A percentile compares a stretch with the other conserved stretches of the same genome.
These are phyloP conservation scores for Pristionchus pacificus DNA, from an alignment of 1,140 invertebrate genomes.

Conservation along the genomic window DNA sequence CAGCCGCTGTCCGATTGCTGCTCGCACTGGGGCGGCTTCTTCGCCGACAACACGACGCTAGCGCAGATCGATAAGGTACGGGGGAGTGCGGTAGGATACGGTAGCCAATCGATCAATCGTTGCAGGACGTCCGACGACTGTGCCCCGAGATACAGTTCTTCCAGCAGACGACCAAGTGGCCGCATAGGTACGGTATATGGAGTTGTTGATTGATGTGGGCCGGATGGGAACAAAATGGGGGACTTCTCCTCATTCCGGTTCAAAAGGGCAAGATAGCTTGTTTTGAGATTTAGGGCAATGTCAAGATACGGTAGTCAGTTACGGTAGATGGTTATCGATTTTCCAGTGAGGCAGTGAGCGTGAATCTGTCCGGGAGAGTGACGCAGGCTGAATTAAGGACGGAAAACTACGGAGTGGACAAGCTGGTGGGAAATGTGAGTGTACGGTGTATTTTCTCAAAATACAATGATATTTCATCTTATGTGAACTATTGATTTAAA, in stretches of 20 bases:
- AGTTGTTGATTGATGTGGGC: neutral
- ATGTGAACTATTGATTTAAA: no score
- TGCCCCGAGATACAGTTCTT: slow-evolving; percentile 63
- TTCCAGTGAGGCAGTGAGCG: slow-evolving; percentile 10
- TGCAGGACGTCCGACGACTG: slow-evolving; percentile 60
- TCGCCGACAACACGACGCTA: slow-evolving; percentile 62
- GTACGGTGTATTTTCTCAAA: no score
- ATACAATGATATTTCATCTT: no score
- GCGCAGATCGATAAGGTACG: slow-evolving; percentile 64
- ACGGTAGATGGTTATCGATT: no score
- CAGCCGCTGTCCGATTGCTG: slow-evolving; percentile 60
- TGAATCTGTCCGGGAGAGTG: slow-evolving; percentile 34
- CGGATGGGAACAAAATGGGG: neutral
- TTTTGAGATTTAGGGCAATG: no score
- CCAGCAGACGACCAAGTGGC: slow-evolving; percentile 60
- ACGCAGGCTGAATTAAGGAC: slow-evolving; percentile 26
- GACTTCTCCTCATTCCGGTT: neutral
- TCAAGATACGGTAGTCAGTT: no score
- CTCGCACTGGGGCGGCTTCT: slow-evolving; percentile 61
- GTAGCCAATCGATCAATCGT: no score
- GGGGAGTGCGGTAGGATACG: no score
- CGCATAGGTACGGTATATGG: slow-evolving; percentile 37
- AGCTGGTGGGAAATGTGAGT: slow-evolving; percentile 9
- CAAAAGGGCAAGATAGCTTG: neutral
- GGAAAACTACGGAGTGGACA: slow-evolving; percentile 29